Percentiles rank a stretch among this genome's conserved stretches.
Conservation (phyloP, 2,888 invertebrate genomes). For the Heliconius sara region DNA sequence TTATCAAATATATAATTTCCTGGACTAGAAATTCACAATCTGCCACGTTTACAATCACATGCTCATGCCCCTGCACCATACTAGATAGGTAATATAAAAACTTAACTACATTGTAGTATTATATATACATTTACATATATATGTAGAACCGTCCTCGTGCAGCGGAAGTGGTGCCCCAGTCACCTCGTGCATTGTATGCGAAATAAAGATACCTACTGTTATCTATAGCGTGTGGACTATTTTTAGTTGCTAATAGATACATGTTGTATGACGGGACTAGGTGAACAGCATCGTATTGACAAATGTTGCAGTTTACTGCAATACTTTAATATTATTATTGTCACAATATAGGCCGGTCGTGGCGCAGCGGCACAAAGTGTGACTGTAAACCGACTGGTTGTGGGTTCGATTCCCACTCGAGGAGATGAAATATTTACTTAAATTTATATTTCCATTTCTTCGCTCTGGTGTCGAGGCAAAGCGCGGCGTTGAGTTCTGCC, state of each 20-base stretch:
- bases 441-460: no score
- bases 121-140: constrained; percentile 20
- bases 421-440: no score
- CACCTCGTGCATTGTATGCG: constrained; percentile 70
- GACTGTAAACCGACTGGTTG: no score
- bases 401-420: no score
- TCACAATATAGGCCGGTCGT: no score
- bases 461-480: no score
- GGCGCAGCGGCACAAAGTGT: no score
- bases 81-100: neutral
- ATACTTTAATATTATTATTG: neutral
- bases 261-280: constrained; percentile 38
- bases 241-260: constrained; percentile 42
- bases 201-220: constrained; percentile 53
- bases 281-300: constrained; percentile 24
- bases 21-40: no score
- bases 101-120: neutral
- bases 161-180: constrained; percentile 74
- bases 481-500: no score
- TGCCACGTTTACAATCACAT: no score
- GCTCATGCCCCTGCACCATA: neutral
- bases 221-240: constrained; percentile 47
- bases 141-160: constrained; percentile 49
- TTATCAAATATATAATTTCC: no score
- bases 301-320: neutral